Evolutionary conservation across 2,113 vertebrate species (phyloP).

Genomic region (Fulica atra): DNA sequence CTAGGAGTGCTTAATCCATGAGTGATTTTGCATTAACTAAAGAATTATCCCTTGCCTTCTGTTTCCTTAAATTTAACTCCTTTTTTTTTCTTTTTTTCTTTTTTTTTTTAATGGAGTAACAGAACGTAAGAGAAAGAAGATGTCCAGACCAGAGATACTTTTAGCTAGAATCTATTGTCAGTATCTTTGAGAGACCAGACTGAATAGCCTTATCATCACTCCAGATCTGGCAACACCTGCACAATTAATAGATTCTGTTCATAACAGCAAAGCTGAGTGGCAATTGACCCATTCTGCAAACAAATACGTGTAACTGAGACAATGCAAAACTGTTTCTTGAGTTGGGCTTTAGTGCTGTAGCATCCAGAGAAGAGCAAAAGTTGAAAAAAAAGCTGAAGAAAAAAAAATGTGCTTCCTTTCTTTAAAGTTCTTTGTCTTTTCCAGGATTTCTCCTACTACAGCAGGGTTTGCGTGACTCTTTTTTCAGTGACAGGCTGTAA

Average conservation of each 20-base stretch:
- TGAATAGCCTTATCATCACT: neutral
- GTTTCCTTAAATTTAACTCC: neutral
- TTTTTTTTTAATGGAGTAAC: neutral
- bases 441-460: neutral
- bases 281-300: neutral
- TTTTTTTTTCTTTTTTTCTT: too few species aligned
- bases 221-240: neutral
- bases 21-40: slow-evolving; percentile 7
- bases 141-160: neutral
- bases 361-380: neutral
- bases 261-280: rapidly evolving
- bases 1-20: neutral
- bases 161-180: neutral
- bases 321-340: neutral
- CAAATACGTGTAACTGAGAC: neutral
- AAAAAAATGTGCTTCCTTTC: neutral
- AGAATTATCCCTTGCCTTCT: neutral
- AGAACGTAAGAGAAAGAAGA: neutral
- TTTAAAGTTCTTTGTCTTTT: neutral
- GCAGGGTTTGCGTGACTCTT: neutral
- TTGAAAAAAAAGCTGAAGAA: neutral
- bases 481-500: neutral
- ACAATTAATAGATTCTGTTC: neutral
- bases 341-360: neutral
- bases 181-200: neutral